Percentiles rank a stretch among this genome's conserved stretches.
Evolutionary conservation across 2,888 invertebrate genomes (phyloP).

Genomic region (Agrochola litura): DNA sequence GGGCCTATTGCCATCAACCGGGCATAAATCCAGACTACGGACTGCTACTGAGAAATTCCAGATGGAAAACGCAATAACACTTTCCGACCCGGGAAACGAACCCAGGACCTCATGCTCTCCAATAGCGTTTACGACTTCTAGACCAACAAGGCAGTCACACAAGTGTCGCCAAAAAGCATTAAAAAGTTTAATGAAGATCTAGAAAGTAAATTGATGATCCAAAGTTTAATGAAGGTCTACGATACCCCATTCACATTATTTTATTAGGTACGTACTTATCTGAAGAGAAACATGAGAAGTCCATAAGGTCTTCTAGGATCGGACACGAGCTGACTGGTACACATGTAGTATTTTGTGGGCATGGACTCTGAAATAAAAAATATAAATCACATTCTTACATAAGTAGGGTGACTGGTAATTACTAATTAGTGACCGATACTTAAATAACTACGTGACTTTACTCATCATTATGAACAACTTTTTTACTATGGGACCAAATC

Average conservation of each 20-base stretch:
- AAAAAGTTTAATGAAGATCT: not conserved
- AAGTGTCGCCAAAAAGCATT: not conserved
- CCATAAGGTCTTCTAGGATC: constrained; percentile 89
- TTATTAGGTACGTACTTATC: constrained; percentile 83
- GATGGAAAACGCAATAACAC: no score
- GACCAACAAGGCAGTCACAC: not conserved
- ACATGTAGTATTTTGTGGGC: constrained; percentile 86
- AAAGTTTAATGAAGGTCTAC: not conserved
- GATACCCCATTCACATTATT: not conserved
- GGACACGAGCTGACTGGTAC: constrained; percentile 91
- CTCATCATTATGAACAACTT: no score
- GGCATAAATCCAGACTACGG: no score
- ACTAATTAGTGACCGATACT: no score
- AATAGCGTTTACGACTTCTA: no score
- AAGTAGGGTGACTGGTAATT: no score
- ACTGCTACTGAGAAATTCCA: no score
- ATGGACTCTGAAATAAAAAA: constrained; percentile 79
- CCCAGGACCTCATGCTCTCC: no score
- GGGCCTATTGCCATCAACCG: no score
- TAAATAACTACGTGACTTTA: no score
- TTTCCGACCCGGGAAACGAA: no score
- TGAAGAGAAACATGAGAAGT: constrained; percentile 91
- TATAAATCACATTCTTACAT: not conserved
- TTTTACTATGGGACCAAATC: no score
- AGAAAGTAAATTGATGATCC: not conserved